Evolutionary conservation across 2,888 invertebrate genomes (phyloP), one percentile per base, ranked within the genome.

Genomic region (Ganaspis brasiliensis): DNA sequence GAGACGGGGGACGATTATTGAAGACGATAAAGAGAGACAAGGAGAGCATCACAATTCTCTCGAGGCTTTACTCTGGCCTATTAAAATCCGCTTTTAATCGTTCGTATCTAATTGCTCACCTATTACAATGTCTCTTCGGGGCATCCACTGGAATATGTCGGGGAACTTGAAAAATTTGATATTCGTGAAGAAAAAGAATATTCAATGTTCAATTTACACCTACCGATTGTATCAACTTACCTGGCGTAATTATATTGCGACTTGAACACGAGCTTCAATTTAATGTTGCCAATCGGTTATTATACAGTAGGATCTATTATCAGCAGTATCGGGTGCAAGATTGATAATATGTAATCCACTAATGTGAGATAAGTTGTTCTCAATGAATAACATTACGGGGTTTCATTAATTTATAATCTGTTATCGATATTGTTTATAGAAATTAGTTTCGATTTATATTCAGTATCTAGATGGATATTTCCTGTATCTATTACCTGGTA

Each of bases 81-180:
- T 90, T 90, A 89, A 87, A 88, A 87, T 85, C 85, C 84, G 83
- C 86, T 90, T 89, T 90, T 90, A 90, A 90, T 90, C 90, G 89
- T 86, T 88, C 86, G 77, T 83, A 83, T 82, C 85, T 88, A 88
- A 89, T 89, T 87, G 86, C 87, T 81, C 82, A 72, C 82, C 85
- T 81, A 87, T 87, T 87, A 87, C 83, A 83, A 85, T 86, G 86
- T 88, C 87, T 87, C 89, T 87, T 83, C 80, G 79, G 87, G 89
- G 87, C 84, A 87, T 86, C 72, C 73, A 10, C 14, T 73, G 79
- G 77, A 79, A 81, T 81, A 77, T 59, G 74, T 76, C 71, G 70
- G 73, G 40, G 67, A 71, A 76, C 77, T 73, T 71, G 70, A 78
- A 79, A 77, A 79, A 74, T 57, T 77, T 21, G 73, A 76, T 72